These are phyloP conservation scores for Seriola aureovittata DNA, from an alignment of 2,113 vertebrate genomes.

Conservation along the genomic window DNA sequence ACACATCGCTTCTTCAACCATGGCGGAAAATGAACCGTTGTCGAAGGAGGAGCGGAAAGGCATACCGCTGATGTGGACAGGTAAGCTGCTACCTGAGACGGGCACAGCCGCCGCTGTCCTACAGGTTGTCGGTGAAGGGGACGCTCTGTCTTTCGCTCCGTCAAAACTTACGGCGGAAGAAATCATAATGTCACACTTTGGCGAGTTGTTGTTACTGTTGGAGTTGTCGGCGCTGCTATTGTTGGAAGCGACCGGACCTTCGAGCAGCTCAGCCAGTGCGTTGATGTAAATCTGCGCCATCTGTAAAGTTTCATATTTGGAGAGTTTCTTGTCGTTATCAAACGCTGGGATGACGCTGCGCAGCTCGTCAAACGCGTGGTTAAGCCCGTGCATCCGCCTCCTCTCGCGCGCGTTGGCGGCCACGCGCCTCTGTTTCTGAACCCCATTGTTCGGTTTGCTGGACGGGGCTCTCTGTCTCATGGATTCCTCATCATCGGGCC, in stretches of 20 bases:
- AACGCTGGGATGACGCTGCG: slow-evolving; percentile 96
- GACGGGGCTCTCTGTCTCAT: slow-evolving; percentile 82
- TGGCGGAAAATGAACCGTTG: slow-evolving; percentile 83
- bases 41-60: slow-evolving; percentile 86
- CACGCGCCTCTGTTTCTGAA: slow-evolving; percentile 92
- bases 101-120: slow-evolving; percentile 56
- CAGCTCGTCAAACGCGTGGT: slow-evolving; percentile 96
- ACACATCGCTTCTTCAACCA: slow-evolving; percentile 84
- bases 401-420: slow-evolving; percentile 95
- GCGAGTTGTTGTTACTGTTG: slow-evolving; percentile 59
- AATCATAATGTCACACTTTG: slow-evolving; percentile 72
- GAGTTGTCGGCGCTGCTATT: slow-evolving; percentile 11
- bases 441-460: slow-evolving; percentile 83
- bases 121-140: slow-evolving; percentile 68
- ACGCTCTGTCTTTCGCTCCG: slow-evolving; percentile 58
- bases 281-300: slow-evolving; percentile 99
- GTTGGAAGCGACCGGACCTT: slow-evolving; percentile 73
- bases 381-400: slow-evolving; percentile 95
- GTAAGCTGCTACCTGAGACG: slow-evolving; percentile 70
- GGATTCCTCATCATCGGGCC: slow-evolving; percentile 63
- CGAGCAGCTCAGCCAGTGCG: slow-evolving; percentile 92
- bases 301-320: slow-evolving; percentile 98
- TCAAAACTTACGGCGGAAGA: slow-evolving; percentile 66
- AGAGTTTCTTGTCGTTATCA: slow-evolving; percentile 98
- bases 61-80: slow-evolving; percentile 86